These are phyloP conservation scores for Leptogaster cylindrica DNA, from an alignment of 2,888 invertebrate genomes.

Conservation along the genomic window DNA sequence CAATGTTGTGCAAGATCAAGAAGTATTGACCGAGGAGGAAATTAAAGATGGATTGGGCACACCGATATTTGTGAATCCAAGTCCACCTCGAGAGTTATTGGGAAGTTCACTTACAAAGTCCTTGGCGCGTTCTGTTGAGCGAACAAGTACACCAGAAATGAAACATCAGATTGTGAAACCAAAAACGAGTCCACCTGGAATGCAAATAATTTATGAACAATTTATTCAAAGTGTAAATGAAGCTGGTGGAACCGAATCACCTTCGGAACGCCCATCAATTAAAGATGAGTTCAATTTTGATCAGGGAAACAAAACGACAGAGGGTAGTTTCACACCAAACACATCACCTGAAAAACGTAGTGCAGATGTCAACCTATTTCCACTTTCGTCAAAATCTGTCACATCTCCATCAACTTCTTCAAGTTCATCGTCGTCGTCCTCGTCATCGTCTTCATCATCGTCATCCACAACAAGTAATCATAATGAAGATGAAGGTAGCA, in stretches of 20 bases:
- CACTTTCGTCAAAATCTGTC: background rate
- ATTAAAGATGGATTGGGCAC: slow-evolving; percentile 50
- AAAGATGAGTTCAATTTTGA: background rate
- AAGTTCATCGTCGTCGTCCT: background rate
- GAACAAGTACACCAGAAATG: too few species aligned
- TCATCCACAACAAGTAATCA: slow-evolving; percentile 37
- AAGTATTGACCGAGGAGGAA: background rate
- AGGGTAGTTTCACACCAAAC: slow-evolving; percentile 12
- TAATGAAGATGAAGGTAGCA: background rate
- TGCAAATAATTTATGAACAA: slow-evolving; percentile 59
- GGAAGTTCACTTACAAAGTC: too few species aligned
- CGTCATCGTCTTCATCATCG: slow-evolving; percentile 23
- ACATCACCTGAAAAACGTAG: background rate
- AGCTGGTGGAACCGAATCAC: slow-evolving; percentile 50
- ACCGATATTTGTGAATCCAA: slow-evolving; percentile 52
- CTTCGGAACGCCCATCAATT: background rate
- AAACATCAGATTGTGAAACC: too few species aligned
- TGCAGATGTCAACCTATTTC: background rate
- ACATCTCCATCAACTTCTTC: slow-evolving; percentile 45
- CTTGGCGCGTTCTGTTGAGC: too few species aligned
- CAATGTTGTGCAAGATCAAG: too few species aligned
- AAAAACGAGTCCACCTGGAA: too few species aligned
- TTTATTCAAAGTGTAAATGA: slow-evolving; percentile 59
- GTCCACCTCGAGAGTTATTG: slow-evolving; percentile 50
- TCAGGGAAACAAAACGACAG: background rate